These are phyloP conservation scores for Sphecodes monilicornis DNA, from an alignment of 2,888 invertebrate genomes.

Conservation along the genomic window DNA sequence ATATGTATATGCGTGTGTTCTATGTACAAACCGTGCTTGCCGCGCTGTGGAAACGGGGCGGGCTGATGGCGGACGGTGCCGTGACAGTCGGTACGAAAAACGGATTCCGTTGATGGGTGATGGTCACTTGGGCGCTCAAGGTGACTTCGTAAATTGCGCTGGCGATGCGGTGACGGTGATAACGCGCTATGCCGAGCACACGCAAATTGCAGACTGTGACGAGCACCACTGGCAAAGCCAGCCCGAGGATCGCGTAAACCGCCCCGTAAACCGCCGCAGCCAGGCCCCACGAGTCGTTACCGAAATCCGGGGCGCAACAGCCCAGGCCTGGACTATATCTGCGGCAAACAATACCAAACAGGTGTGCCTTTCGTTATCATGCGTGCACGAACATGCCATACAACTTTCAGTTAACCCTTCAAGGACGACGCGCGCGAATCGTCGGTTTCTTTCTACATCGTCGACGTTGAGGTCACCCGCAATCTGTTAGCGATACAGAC, in stretches of 20 bases:
- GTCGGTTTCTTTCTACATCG: no score
- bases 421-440: no score
- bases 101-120: constrained; percentile 92
- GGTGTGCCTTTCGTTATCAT: not conserved
- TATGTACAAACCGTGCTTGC: constrained; percentile 79
- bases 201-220: constrained; percentile 91
- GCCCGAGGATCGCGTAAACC: constrained; percentile 88
- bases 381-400: no score
- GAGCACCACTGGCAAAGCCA: constrained; percentile 89
- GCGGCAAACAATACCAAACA: not conserved
- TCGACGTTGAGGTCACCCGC: no score
- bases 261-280: constrained; percentile 88
- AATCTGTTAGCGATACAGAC: no score
- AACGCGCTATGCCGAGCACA: constrained; percentile 86
- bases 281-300: constrained; percentile 85
- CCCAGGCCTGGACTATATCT: constrained; percentile 86
- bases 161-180: constrained; percentile 93
- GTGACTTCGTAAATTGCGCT: constrained; percentile 95
- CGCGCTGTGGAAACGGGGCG: constrained; percentile 81
- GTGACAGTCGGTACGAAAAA: constrained; percentile 90
- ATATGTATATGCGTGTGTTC: not conserved
- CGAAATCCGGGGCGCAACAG: constrained; percentile 89
- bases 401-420: no score
- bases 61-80: constrained; percentile 85
- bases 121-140: constrained; percentile 92